phyloP scores from a whole-genome alignment of 2,888 invertebrate genomes.

The Escarpia spicata region DNA sequence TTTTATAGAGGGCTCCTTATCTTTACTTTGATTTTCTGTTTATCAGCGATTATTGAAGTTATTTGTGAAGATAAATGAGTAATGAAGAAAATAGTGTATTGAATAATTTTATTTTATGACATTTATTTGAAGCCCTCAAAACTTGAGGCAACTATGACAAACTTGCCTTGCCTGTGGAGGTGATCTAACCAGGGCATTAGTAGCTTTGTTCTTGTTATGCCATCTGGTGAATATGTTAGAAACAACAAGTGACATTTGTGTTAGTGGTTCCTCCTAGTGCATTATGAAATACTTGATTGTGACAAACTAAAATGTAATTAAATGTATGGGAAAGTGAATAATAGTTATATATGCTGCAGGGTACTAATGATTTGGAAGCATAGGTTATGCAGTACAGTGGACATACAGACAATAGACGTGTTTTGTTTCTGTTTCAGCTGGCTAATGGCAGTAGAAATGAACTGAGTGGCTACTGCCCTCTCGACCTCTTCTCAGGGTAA shows the following conservation, averaged over 20 bases:
- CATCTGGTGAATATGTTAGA: not conserved
- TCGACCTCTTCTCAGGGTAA: slow-evolving; percentile 23
- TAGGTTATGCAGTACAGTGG: not conserved
- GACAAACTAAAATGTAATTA: not conserved
- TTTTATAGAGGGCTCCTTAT: too few species aligned
- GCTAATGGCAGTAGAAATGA: slow-evolving; percentile 17
- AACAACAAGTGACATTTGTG: not conserved
- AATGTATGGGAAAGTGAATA: not conserved
- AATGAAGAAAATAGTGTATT: too few species aligned
- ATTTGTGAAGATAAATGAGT: too few species aligned
- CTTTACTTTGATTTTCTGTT: too few species aligned
- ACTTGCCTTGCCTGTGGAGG: not conserved
- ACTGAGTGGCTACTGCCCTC: slow-evolving; percentile 20
- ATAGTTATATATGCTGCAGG: not conserved
- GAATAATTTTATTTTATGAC: too few species aligned
- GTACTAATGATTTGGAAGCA: not conserved
- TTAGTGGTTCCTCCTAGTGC: not conserved
- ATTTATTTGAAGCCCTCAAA: too few species aligned
- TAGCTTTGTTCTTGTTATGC: not conserved
- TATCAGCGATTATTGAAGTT: too few species aligned
- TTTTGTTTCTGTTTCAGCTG: slow-evolving; percentile 40
- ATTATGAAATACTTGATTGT: not conserved
- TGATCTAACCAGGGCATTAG: not conserved
- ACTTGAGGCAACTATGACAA: not conserved
- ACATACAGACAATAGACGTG: not conserved